Base-by-base conservation (phyloP, 1,140 invertebrate genomes). In the Brachionus rubens region DNA sequence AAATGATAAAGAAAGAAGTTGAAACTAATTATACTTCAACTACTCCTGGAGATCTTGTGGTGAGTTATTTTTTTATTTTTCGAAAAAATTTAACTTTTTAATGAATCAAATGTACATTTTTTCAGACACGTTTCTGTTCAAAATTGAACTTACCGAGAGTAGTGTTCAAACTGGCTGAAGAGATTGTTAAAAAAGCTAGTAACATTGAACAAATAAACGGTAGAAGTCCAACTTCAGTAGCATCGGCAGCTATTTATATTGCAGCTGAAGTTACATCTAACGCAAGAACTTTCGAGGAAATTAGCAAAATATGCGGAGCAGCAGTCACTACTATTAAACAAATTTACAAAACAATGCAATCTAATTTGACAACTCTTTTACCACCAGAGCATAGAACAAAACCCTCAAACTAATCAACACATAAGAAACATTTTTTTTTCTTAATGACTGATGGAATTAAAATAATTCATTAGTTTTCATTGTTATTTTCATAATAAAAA, bases 241-340 rank as follows among this genome's bases (percentile, higher is more conserved):
- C 97, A 0, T 97, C 97, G 36, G 96, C 97, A 56, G 96, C 96
- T 56, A 99, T 99, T 81, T 99, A 98, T 81, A 98, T 99, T 96
- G 96, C 97, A 1, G 97, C 94, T 40, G 93, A 96, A 0, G 92
- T 93, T 79, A 91, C 94, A 41, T 43, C 40, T 26, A 56, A 75
- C 40, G 9, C 14, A 16, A 52, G 70, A 75, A 75, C 21, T 14
- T 28, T 56, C 7, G 46, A 75, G 87, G 96, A 99, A 84, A 99
- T 99, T 80, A 94, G 96, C 3, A 96, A 99, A 80, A 96, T 98
- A 78, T 94, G 96, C 62, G 96, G 96, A 43, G 96, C 98, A 2
- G 97, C 97, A 2, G 97, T 99, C 82, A 95, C 97, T 0, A 99
- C 97, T 2, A 98, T 99, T 75, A 87, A 94, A 75, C 96, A 98